Percentiles rank a stretch among this genome's conserved stretches.
Conservation (phyloP, 1,140 invertebrate genomes). For the Halesus radiatus region DNA sequence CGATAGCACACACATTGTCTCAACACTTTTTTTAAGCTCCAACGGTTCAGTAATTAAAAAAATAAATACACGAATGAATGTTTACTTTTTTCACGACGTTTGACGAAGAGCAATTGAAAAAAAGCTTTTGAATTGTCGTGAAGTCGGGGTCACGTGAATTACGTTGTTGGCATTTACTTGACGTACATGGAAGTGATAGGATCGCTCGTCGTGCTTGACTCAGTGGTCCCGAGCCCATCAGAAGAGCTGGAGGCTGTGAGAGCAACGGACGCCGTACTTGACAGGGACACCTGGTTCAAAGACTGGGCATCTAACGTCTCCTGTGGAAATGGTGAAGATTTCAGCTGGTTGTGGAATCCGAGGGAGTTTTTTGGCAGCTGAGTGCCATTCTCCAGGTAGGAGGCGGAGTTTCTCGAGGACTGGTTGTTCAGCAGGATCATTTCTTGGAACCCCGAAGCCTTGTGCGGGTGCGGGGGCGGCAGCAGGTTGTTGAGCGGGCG, state of each 20-base stretch:
- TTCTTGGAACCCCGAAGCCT: conserved; percentile 11
- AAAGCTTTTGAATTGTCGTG: too few species aligned
- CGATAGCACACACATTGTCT: too few species aligned
- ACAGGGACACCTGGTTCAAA: conserved; percentile 36
- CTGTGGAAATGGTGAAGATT: conserved; percentile 16
- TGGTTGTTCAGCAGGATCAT: conserved; percentile 7
- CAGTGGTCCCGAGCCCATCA: conserved; percentile 50
- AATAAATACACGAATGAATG: too few species aligned
- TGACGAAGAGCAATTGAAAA: too few species aligned
- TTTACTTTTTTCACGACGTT: too few species aligned
- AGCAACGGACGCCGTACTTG: conserved; percentile 44
- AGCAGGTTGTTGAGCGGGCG: conserved; percentile 59
- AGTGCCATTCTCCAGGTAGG: background rate
- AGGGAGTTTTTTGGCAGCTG: conserved; percentile 8
- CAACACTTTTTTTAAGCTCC: too few species aligned
- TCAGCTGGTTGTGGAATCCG: conserved; percentile 7
- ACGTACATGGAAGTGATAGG: conserved; percentile 51
- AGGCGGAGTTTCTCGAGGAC: background rate
- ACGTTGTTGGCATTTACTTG: conserved; percentile 16
- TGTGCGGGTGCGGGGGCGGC: conserved; percentile 50
- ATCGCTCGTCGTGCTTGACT: conserved; percentile 53
- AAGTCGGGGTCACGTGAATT: too few species aligned
- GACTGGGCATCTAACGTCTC: conserved; percentile 12
- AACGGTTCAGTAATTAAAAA: too few species aligned
- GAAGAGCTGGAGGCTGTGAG: conserved; percentile 52